Conservation (phyloP, 2,113 vertebrate genomes). For the Chaetorhynchus papuensis region DNA sequence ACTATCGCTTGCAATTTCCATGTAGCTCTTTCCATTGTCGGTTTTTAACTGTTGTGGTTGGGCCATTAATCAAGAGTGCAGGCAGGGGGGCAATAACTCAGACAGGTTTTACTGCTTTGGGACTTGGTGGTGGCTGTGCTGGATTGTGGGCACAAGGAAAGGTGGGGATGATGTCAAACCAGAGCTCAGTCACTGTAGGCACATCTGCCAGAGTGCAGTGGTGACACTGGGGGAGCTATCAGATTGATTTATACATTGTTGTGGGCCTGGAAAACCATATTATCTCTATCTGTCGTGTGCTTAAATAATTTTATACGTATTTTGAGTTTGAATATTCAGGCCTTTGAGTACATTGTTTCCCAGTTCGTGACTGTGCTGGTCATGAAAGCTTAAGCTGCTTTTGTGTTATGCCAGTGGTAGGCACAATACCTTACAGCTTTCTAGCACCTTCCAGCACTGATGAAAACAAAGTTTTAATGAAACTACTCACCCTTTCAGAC, state of each 20-base stretch:
- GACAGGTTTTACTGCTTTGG: neutral
- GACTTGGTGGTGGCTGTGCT: neutral
- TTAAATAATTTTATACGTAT: neutral
- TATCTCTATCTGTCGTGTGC: neutral
- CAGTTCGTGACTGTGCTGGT: neutral
- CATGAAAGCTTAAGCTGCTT: neutral
- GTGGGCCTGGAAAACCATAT: neutral
- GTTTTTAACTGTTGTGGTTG: neutral
- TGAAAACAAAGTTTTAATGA: neutral
- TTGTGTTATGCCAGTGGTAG: neutral
- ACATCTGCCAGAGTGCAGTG: neutral
- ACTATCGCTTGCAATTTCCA: constrained; percentile 12
- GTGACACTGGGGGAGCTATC: neutral
- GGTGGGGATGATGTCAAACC: neutral
- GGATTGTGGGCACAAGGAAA: neutral
- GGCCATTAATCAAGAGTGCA: neutral
- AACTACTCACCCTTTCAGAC: neutral
- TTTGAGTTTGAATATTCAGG: neutral
- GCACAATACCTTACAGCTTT: neutral
- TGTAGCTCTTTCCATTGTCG: neutral
- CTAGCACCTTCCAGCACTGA: neutral
- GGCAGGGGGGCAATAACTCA: neutral
- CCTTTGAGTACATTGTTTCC: neutral
- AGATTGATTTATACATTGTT: neutral
- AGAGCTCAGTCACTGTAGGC: neutral